A percentile compares a stretch with the other conserved stretches of the same genome.
These are phyloP conservation scores for Prenolepis imparis DNA, from an alignment of 2,888 invertebrate genomes.

Conservation along the genomic window DNA sequence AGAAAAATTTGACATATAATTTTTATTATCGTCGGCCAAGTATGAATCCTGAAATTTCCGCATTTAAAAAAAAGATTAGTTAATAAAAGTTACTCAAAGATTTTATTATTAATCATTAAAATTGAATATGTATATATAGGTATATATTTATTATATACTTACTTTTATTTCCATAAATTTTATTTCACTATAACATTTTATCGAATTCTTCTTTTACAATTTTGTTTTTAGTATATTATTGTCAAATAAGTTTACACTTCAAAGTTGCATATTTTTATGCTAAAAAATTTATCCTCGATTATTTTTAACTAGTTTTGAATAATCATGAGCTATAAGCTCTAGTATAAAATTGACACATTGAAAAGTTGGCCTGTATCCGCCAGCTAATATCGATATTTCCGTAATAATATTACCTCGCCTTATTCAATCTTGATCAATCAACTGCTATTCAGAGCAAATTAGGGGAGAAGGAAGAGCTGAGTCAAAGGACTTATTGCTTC, in stretches of 20 bases:
- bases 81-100: neutral
- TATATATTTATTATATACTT: constrained; percentile 3
- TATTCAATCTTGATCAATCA: constrained; percentile 76
- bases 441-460: constrained; percentile 75
- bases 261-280: neutral
- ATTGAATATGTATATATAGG: neutral
- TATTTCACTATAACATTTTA: neutral
- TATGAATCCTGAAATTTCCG: constrained; percentile 15
- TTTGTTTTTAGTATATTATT: neutral
- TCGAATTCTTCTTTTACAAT: neutral
- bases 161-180: neutral
- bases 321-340: neutral
- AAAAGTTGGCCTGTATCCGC: constrained; percentile 53
- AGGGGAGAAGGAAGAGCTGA: constrained; percentile 60
- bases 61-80: neutral
- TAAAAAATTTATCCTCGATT: neutral
- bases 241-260: neutral
- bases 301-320: neutral
- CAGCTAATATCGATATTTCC: constrained; percentile 59
- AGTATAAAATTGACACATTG: constrained; percentile 28
- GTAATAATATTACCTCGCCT: constrained; percentile 68
- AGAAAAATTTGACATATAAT: constrained; percentile 12
- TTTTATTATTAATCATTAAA: neutral
- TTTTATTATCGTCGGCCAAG: neutral
- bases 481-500: constrained; percentile 64